Evolutionary conservation across 1,140 invertebrate genomes (phyloP).

Genomic region (Platyura marginata): DNA sequence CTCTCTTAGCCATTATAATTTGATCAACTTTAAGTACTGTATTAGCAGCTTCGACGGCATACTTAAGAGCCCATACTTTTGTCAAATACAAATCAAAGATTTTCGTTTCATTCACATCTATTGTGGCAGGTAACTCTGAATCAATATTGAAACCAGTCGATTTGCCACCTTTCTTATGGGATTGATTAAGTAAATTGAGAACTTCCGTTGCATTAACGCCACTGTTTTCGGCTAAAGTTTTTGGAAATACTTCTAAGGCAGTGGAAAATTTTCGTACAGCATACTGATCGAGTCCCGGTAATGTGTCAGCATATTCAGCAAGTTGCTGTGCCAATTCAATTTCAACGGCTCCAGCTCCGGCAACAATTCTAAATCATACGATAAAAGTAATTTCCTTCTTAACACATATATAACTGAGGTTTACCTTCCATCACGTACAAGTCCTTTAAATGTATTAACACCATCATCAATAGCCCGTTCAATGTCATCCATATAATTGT

Average conservation of each 20-base stretch:
- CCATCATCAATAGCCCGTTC: slow-evolving; percentile 97
- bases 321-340: slow-evolving; percentile 83
- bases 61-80: slow-evolving; percentile 90
- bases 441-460: slow-evolving; percentile 92
- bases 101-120: slow-evolving; percentile 53
- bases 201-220: slow-evolving; percentile 76
- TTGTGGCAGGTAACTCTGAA: slow-evolving; percentile 40
- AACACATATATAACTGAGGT: not conserved
- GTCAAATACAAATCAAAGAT: slow-evolving; percentile 73
- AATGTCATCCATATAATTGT: slow-evolving; percentile 98
- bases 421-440: slow-evolving; percentile 41
- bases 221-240: slow-evolving; percentile 85
- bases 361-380: slow-evolving; percentile 40
- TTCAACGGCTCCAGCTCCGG: slow-evolving; percentile 91
- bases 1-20: slow-evolving; percentile 96
- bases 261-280: slow-evolving; percentile 87
- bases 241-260: slow-evolving; percentile 80
- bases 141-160: slow-evolving; percentile 80
- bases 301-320: slow-evolving; percentile 68
- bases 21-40: slow-evolving; percentile 96
- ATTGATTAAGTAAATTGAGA: slow-evolving; percentile 78
- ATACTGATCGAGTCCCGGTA: slow-evolving; percentile 93
- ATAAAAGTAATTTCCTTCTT: slow-evolving; percentile 3
- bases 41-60: slow-evolving; percentile 79
- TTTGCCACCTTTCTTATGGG: slow-evolving; percentile 68